Base-by-base conservation (phyloP, 1,140 invertebrate species). In the Zaprionus africanus region DNA sequence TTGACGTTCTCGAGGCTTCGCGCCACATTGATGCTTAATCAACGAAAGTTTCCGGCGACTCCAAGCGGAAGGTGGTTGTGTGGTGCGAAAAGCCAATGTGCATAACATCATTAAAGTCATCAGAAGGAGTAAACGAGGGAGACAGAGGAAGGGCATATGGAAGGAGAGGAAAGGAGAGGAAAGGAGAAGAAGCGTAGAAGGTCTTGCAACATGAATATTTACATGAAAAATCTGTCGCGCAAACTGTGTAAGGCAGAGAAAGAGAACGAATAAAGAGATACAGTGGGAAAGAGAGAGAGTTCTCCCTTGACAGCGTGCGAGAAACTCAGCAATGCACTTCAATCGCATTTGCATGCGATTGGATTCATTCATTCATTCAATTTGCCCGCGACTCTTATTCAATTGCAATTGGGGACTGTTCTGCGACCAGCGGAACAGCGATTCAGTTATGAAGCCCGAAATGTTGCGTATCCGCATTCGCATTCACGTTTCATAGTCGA, bases 401-500 rank as follows among this genome's bases (percentile, higher is more conserved):
- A 71, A 64, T 49, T 60, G 60, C 38, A 46, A 61, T 26, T 41
- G 60, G 36, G 12, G 12, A 15, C 34, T 22, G 15, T 19, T 7
- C 1, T 11, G 19, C 12, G 63, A 46, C 41, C 41, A 17, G 7
- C 67, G 66, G 75, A 59, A 73, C 79, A 74, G 69, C 81, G 78
- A 81, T 88, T 83, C 83, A 81, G 78, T 78, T 87, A 78, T 88
- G 81, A 78, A 74, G 53, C 76, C 69, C 77, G 57, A 73, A 80
- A 86, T 78, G 78, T 70, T 85, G 67, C 78, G 82, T 85, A 66
- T 66, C 43, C 63, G 63, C 36, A 62, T 51, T 24, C 46, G 38
- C 53, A 62, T 51, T 51, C 46, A 13, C 46, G 17, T 49, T 49
- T 56, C n/a, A 26, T 1, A 28, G 28, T 79, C 80, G 77, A 83